phyloP scores from a whole-genome alignment of 2,888 invertebrate species.

The Harmothoe impar region DNA sequence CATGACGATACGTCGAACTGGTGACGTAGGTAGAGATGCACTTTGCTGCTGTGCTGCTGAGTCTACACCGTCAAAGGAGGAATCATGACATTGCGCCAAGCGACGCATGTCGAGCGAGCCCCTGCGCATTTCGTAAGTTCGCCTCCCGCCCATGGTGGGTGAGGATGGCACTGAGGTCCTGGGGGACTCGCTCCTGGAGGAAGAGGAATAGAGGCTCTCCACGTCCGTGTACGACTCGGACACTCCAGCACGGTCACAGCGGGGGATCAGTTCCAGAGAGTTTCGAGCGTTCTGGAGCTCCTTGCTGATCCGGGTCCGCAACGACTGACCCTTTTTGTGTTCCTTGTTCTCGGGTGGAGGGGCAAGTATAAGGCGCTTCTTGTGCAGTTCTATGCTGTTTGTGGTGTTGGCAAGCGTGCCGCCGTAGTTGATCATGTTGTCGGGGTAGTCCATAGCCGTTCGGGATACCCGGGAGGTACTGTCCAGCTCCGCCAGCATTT shows the following conservation, averaged over 20 bases:
- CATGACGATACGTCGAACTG: conserved; percentile 76
- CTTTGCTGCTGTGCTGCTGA: conserved; percentile 71
- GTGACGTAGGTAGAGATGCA: conserved; percentile 81
- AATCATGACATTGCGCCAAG: conserved; percentile 62
- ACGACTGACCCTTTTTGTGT: conserved; percentile 22
- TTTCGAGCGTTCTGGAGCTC: conserved; percentile 50
- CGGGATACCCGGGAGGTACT: not conserved
- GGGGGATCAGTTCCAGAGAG: conserved; percentile 34
- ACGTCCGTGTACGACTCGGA: conserved; percentile 33
- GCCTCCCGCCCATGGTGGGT: conserved; percentile 39
- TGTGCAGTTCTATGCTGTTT: conserved; percentile 66
- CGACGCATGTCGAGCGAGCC: conserved; percentile 72
- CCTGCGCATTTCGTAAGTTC: conserved; percentile 44
- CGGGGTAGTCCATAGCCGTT: not conserved
- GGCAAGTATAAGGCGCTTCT: conserved; percentile 64
- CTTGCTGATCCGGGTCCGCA: conserved; percentile 61
- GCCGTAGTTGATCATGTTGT: not conserved
- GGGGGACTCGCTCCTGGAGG: conserved; percentile 66
- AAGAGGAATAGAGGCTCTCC: conserved; percentile 46
- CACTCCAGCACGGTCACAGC: conserved; percentile 34
- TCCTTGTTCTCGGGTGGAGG: conserved; percentile 50
- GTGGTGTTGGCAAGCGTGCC: conserved; percentile 23
- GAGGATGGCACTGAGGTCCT: conserved; percentile 45
- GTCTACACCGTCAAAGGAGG: conserved; percentile 44
- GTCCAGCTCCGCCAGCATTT: conserved; percentile 65